A percentile compares a stretch with the other conserved stretches of the same genome.
phyloP scores from a whole-genome alignment of 2,888 invertebrate genomes.

The Dastarcus helophoroides region DNA sequence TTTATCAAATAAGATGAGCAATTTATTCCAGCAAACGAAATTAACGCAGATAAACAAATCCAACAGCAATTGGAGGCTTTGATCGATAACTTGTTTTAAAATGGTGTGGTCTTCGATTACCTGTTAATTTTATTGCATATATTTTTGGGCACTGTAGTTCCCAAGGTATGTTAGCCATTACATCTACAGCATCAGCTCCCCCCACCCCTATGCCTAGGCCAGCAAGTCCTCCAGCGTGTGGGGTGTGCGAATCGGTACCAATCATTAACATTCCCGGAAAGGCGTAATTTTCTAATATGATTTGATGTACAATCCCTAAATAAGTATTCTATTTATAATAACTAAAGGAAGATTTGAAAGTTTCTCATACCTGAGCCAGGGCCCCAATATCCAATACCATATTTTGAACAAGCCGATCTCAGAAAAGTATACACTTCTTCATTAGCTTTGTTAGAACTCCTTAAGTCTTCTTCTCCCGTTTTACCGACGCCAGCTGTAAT shows the following conservation, averaged over 20 bases:
- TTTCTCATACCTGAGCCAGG: constrained; percentile 61
- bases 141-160: constrained; percentile 94
- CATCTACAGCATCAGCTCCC: constrained; percentile 94
- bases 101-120: too few species aligned
- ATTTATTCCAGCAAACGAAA: too few species aligned
- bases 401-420: constrained; percentile 82
- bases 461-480: constrained; percentile 69
- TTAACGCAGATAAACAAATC: too few species aligned
- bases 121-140: constrained; percentile 86
- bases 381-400: constrained; percentile 96
- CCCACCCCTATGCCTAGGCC: constrained; percentile 95
- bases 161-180: constrained; percentile 96
- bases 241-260: constrained; percentile 94
- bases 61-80: too few species aligned
- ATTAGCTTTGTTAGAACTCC: constrained; percentile 74
- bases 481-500: constrained; percentile 89
- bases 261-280: constrained; percentile 92
- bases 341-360: background rate
- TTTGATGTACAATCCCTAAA: constrained; percentile 79
- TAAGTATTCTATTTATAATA: background rate
- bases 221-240: constrained; percentile 91
- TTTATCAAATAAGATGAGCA: too few species aligned
- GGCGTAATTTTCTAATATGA: constrained; percentile 91
- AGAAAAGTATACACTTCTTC: constrained; percentile 85
- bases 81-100: too few species aligned